Evolutionary conservation across 2,888 invertebrate genomes (phyloP), one percentile per base, ranked within the genome.

Genomic region (Apotomis betuletana): DNA sequence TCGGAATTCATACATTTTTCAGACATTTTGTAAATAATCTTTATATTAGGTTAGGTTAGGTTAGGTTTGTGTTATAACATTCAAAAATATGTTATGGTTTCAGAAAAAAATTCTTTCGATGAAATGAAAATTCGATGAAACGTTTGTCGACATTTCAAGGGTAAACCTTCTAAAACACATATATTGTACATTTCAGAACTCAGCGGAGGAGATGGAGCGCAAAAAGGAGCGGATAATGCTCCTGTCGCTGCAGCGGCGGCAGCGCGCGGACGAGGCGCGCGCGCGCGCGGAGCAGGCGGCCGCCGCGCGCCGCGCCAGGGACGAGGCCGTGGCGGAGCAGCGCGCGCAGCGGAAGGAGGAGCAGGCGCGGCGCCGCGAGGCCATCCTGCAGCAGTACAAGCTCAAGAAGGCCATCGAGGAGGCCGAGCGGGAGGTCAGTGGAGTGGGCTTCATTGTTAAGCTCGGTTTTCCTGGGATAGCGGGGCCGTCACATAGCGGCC

Each of bases 321-420:
- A 97, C 79, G 96, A 96, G 75, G 94, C 95, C 75, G 96, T 96
- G 81, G 95, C 95, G 81, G 96, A 98, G 86, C 95, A 96, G 86
- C 94, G 97, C 91, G 92, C 95, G 78, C 94, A 95, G 81, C 93
- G 97, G 84, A 95, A 96, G 79, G 96, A 97, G 81, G 98, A 98
- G 83, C 98, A 99, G 87, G 96, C 96, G 81, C 95, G 96, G n/a
- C 94, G 98, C 74, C 92, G 98, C 69, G 97, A 98, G 77, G 95
- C 95, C 77, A 99, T 99, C 84, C 95, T 98, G 80, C 98, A 98
- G 84, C 97, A 98, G 88, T 97, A 99, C 92, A 97, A 98, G 90
- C 94, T 98, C 79, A 98, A 98, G 87, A 99, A 99, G 90, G 97
- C 97, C 69, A 96, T 97, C 75, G 98, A 98, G 87, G 98, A 98